These are phyloP conservation scores for Solea senegalensis DNA, from an alignment of 2,113 vertebrate species.

Conservation along the genomic window DNA sequence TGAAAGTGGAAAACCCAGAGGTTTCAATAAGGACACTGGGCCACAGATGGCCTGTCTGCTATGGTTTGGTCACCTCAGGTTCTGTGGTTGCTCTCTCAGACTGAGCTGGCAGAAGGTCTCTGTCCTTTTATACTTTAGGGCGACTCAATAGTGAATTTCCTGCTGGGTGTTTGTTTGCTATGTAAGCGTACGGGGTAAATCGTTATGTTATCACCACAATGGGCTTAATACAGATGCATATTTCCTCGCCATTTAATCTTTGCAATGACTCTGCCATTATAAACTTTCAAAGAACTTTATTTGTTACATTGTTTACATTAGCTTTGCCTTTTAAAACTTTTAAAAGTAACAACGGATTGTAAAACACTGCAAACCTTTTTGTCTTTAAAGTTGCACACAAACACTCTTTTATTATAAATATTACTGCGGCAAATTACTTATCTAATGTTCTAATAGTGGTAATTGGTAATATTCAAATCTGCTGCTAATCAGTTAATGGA, in stretches of 20 bases:
- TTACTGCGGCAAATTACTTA: constrained; percentile 50
- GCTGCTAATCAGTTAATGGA: constrained; percentile 64
- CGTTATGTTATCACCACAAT: constrained; percentile 9
- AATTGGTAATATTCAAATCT: constrained; percentile 71
- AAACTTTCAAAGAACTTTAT: too few species aligned
- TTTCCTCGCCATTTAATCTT: neutral
- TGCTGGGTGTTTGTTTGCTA: constrained; percentile 29
- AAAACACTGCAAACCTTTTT: neutral
- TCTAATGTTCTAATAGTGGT: neutral
- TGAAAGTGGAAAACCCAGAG: neutral
- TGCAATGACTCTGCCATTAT: neutral
- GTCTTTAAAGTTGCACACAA: too few species aligned
- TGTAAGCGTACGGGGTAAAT: constrained; percentile 26
- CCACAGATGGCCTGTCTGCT: constrained; percentile 13
- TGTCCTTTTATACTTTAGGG: neutral
- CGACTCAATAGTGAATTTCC: constrained; percentile 1
- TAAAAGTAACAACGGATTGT: neutral
- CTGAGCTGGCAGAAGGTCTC: constrained; percentile 4
- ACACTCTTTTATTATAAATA: too few species aligned
- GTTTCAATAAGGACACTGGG: neutral
- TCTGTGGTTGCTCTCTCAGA: constrained; percentile 8
- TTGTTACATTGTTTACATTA: too few species aligned
- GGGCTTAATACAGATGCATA: constrained; percentile 5
- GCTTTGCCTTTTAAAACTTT: too few species aligned
- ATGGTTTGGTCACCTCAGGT: constrained; percentile 4